Base-by-base conservation (phyloP, 1,140 invertebrate genomes). In the Lamellibrachia luymesi region DNA sequence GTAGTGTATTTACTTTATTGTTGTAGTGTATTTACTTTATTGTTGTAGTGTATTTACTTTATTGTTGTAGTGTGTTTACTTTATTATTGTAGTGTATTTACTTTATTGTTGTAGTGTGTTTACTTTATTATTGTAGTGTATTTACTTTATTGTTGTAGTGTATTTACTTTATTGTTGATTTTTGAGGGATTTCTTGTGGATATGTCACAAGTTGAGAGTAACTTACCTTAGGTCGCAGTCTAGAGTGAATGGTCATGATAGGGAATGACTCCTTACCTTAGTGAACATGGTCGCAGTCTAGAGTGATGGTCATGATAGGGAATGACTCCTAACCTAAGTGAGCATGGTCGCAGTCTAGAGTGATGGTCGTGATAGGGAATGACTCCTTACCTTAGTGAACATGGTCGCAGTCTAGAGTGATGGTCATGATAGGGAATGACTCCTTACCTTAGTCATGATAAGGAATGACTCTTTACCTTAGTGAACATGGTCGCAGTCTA, bases 191-290 rank as follows among this genome's bases (percentile, higher is more conserved):
- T 80, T 8, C 8, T 38, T 38, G 38, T 38, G 38, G 38, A 38
- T 80, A 22, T 17, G 64, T 80, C 64, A 22, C 13, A 80, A 22
- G 64, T 80, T 4, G 17, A 80, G 64, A 80, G 64, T 17, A 80
- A 80, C 64, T 80, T 80, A 22, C 50, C n/a, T n/a, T n/a, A n/a
- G 38, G 38, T 38, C 1, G 38, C 38, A 38, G 38, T 38, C 38
- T 38, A 38, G 38, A 38, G 38, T 38, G 38, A 38, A n/a, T 38
- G 38, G 38, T 98, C 94, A 98, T 99, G 96, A 98, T 99, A 97
- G 99, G 98, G 97, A 99, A 99, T 95, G 98, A 99, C 97, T 99
- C 99, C 97, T 99, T 99, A 92, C 98, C 98, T 97, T 99, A 98
- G 95, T 98, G 98, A 96, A 99, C 97, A 96, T 98, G 98, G 97